Base-by-base conservation (phyloP, 1,140 invertebrate species). In the Ips nitidus region DNA sequence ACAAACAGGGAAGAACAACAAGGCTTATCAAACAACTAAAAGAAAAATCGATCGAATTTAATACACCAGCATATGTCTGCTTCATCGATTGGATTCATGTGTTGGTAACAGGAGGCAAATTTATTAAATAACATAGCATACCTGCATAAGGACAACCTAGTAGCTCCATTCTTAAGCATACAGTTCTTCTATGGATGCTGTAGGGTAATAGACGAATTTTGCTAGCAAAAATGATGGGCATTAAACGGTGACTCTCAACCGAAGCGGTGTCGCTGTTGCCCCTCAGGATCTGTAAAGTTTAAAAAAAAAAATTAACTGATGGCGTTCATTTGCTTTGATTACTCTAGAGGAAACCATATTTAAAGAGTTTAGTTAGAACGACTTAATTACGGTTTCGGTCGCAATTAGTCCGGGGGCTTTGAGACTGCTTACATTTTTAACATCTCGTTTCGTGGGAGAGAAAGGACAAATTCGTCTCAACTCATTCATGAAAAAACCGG, bases 261-360 rank as follows among this genome's bases (percentile, higher is more conserved):
- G 87, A 87, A 22, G 84, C 84, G 0, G 90, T 91, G 77, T 92
- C 89, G 45, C 82, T 86, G 79, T 92, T 92, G 0, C 87, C 90
- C 6, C 81, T 76, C 39, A 80, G 70, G 53, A 80, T 78, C 77
- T 80, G 72, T 22, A 78, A 78, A 4, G 5, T 47, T 22, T 47
- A 47, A 5, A 5, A 47, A 47, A 47, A 47, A 47, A 47, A 4
- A 47, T 47, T n/a, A 47, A n/a, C 22, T 0, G 22, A 22, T 22
- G 22, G 22, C 22, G 22, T 22, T 22, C n/a, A n/a, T 47, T 47
- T 47, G 4, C n/a, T 47, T 47, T 47, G 4, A 47, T 47, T 47
- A 4, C n/a, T 4, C n/a, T 47, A 47, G 45, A 47, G 45, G n/a
- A 47, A 47, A 5, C 4, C 45, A 53, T 4, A 41, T 58, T 58